Evolutionary conservation across 2,113 vertebrate genomes (phyloP).

Genomic region (Patagioenas fasciata): DNA sequence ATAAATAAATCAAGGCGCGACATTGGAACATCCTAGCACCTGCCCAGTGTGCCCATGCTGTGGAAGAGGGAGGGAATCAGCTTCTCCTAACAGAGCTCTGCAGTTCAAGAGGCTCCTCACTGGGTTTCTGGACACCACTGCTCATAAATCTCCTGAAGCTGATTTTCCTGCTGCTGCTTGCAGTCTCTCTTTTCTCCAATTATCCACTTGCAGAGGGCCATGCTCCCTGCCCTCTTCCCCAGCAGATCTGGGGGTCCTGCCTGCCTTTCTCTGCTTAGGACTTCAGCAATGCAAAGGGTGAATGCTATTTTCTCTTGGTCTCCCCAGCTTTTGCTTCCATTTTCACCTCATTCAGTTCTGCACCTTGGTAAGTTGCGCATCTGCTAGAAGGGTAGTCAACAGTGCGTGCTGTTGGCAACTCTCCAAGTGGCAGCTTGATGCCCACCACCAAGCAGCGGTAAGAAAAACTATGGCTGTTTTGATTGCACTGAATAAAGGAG

Average conservation of each 20-base stretch:
- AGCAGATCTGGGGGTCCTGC: background rate
- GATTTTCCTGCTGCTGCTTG: slow-evolving; percentile 36
- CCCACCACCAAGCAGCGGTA: background rate
- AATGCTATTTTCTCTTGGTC: background rate
- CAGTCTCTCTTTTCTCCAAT: background rate
- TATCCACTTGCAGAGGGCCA: background rate
- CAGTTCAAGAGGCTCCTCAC: slow-evolving; percentile 23
- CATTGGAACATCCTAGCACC: background rate
- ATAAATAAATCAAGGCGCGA: slow-evolving; percentile 45
- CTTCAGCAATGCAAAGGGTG: background rate
- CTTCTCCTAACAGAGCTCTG: background rate
- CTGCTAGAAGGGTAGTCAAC: background rate
- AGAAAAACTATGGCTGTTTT: slow-evolving; percentile 29
- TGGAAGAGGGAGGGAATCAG: background rate
- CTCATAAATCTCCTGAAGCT: slow-evolving; percentile 53
- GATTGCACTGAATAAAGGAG: background rate
- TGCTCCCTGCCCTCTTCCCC: background rate
- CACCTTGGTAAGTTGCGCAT: background rate
- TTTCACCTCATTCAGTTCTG: background rate
- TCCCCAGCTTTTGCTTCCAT: background rate
- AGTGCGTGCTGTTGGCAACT: background rate
- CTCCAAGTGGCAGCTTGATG: slow-evolving; percentile 12
- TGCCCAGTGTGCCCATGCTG: background rate
- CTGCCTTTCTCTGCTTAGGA: background rate
- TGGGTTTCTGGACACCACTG: slow-evolving; percentile 10